Base-by-base conservation (phyloP, 1,140 invertebrate genomes). In the Pseudobourletiella spinata region DNA sequence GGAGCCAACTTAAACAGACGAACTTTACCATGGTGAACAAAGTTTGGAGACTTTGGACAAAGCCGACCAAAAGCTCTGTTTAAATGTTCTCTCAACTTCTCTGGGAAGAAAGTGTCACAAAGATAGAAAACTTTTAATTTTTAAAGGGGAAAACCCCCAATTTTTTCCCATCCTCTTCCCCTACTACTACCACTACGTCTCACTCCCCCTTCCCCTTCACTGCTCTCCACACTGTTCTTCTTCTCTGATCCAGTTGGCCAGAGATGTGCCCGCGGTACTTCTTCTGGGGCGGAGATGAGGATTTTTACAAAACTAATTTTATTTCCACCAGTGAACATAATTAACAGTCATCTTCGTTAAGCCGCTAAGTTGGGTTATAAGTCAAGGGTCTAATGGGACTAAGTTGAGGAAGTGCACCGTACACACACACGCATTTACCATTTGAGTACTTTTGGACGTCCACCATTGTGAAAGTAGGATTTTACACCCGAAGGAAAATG, bases 11-110 rank as follows among this genome's bases (percentile, higher is more conserved):
- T 39, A 39, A n/a, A 4, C 44, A 48, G 20, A 6, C 44, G 6
- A 48, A 48, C 44, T 48, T 48, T 4, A 48, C 44, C n/a, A 25
- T 51, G 48, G 28, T 26, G 28, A 51, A 39, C 15, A 51, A 51
- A 51, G 48, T 51, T 51, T 51, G 14, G n/a, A 55, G 32, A 55
- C 16, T 55, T 55, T 55, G n/a, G n/a, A n/a, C 29, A 22, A 55
- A 55, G 32, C 52, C 46, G 15, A 54, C 44, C 11, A 48, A 48
- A 48, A 48, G 44, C 44, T 18, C 25, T 22, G 11, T 55, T 55
- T 55, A 55, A 55, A 55, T 55, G 52, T 32, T 32, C n/a, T 55
- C n/a, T 55, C 29, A 6, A 35, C 11, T 35, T 35, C 52, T 55
- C 29, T 26, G 18, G 8, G 22, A 46, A 52, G 24, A 55, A 55